Base-by-base conservation (phyloP, 2,797 vertebrate genomes). In the Pipistrellus pygmaeus region DNA sequence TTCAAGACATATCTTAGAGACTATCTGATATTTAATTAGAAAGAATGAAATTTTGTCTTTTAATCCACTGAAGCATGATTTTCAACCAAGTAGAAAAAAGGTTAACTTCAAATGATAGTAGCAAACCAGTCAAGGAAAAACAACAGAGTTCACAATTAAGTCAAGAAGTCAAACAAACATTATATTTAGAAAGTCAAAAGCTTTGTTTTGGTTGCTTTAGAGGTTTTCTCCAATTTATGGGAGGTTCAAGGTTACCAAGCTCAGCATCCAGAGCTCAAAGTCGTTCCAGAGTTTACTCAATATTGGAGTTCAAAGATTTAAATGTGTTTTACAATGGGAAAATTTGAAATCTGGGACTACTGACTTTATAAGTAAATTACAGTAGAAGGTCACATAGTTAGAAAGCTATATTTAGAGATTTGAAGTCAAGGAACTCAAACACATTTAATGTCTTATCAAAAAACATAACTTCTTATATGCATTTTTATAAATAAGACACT, bases 161-260 rank as follows among this genome's bases (percentile, higher is more conserved):
- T 95, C 93, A 95, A 90, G 51, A 81, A 97, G 96, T 97, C 97
- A 96, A 97, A 83, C 94, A 97, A 97, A 97, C 1, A 62, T 96
- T 96, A 93, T 95, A 97, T 97, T 97, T 97, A 96, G 94, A 96
- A 96, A 97, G 96, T 96, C 90, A 96, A 95, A 95, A 96, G 93
- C 92, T 96, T 97, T 96, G 88, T 96, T 97, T 96, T 93, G 86
- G 86, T 93, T 93, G 68, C 87, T 93, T 96, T 96, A 92, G 88
- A 95, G 96, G 76, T 97, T 96, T 97, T 71, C 76, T 86, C 93
- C 94, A 97, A 80, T 96, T 97, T 97, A 94, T 88, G 57, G 71
- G 73, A 93, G 93, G 90, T 94, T 97, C 93, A 97, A 96, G 97
- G 93, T 97, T 97, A 96, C 83, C n/a, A 57, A 73, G 55, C 82